phyloP scores from a whole-genome alignment of 2,888 invertebrate genomes.

The Bedellia somnulentella region DNA sequence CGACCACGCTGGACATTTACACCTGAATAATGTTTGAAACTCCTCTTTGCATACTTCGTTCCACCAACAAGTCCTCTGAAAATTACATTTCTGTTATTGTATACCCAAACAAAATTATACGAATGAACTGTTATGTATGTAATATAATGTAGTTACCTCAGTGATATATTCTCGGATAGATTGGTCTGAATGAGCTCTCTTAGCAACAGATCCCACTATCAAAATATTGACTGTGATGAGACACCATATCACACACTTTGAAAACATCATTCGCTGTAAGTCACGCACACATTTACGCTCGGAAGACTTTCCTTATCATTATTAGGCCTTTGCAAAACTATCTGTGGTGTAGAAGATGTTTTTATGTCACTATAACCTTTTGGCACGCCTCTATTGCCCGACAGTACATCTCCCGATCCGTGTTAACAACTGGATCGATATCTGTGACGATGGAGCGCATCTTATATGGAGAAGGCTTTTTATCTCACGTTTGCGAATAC shows the following conservation, averaged over 20 bases:
- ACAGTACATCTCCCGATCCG: too few relatives aligned
- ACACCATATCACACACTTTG: constrained; percentile 36
- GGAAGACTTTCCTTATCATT: too few relatives aligned
- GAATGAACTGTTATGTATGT: background rate
- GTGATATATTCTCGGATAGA: constrained; percentile 81
- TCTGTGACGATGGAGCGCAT: too few relatives aligned
- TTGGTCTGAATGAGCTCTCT: constrained; percentile 78
- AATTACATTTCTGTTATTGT: constrained; percentile 12
- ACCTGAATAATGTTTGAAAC: constrained; percentile 83
- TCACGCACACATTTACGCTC: constrained; percentile 1
- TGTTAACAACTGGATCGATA: too few relatives aligned
- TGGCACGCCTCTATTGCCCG: too few relatives aligned
- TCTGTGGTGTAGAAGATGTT: too few relatives aligned
- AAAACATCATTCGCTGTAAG: constrained; percentile 15
- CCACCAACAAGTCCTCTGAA: constrained; percentile 90
- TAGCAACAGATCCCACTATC: constrained; percentile 43
- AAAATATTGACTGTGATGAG: constrained; percentile 33
- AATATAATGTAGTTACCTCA: constrained; percentile 60
- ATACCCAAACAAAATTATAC: background rate
- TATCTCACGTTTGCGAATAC: too few relatives aligned
- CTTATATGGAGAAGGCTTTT: too few relatives aligned
- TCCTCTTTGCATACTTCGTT: constrained; percentile 93
- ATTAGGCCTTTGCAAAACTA: too few relatives aligned
- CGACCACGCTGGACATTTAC: constrained; percentile 86
- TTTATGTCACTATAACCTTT: too few relatives aligned